phyloP scores from a whole-genome alignment of 2,113 vertebrate species.

The Daubentonia madagascariensis region DNA sequence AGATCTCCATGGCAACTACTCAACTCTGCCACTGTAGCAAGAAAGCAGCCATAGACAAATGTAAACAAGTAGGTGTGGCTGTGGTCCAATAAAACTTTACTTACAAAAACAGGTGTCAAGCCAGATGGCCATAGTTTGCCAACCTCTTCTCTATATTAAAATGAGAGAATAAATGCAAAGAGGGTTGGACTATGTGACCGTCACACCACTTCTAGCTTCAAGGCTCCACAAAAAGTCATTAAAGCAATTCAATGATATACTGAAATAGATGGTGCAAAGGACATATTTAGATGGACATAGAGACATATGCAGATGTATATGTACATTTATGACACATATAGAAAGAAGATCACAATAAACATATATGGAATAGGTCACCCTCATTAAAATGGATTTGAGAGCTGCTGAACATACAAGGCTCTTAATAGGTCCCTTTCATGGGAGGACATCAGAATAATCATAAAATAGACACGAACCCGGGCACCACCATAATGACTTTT shows the following conservation, averaged over 20 bases:
- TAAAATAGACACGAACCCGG: background rate
- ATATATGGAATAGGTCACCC: background rate
- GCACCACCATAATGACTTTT: background rate
- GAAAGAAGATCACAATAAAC: slow-evolving; percentile 12
- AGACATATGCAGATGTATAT: background rate
- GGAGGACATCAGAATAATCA: background rate
- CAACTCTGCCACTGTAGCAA: background rate
- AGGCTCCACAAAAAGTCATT: slow-evolving; percentile 6
- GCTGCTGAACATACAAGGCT: background rate
- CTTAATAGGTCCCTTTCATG: background rate
- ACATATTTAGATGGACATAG: background rate
- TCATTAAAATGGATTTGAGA: background rate
- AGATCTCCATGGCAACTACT: background rate
- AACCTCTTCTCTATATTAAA: background rate
- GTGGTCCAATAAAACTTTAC: slow-evolving; percentile 25
- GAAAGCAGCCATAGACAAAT: slow-evolving; percentile 4
- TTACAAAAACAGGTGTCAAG: slow-evolving; percentile 45
- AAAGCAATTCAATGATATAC: slow-evolving; percentile 22
- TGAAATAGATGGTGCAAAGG: background rate
- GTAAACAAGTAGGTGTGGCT: background rate
- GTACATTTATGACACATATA: background rate
- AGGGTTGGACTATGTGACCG: background rate
- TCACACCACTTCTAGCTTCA: background rate
- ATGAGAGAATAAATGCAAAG: slow-evolving; percentile 11
- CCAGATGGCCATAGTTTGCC: slow-evolving; percentile 5